Base-by-base conservation (phyloP, 1,140 invertebrate species). In the Mylabris phalerata region DNA sequence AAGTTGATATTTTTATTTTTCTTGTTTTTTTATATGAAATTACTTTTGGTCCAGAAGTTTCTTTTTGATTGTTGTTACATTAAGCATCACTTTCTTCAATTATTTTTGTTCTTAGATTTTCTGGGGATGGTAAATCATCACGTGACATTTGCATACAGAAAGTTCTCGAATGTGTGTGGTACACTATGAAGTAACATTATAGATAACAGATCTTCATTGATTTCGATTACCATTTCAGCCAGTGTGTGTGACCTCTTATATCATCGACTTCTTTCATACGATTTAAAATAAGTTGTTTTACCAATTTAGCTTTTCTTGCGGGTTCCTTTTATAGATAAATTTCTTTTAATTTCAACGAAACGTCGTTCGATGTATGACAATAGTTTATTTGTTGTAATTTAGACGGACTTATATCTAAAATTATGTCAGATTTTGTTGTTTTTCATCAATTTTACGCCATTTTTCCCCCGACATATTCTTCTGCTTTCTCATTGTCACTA, bases 261-360 rank as follows among this genome's bases (percentile, higher is more conserved):
- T 71, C 64, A 38, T 60, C 60, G 7, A 57, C 65, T 13, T 69
- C 65, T 11, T 48, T 9, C 66, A 71, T 68, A 25, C 60, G 61
- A 7, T 50, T 45, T n/a, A 50, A 32, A 19, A 48, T 55, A 1
- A 62, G 32, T 9, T 50, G 45, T 40, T 62, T 62, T 39, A 62
- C n/a, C 7, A 57, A 46, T 10, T 41, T 64, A 2, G 61, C 64
- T 44, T 62, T 66, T 38, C 60, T 45, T 0, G 61, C 62, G 6
- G 65, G 59, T 1, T 58, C 63, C 11, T 57, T 55, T 2, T 63
- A 68, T 50, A 57, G 50, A 38, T 68, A 71, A 11, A 67, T 61
- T 1, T 11, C 19, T 41, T 69, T 48, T 4, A 70, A 27, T 50
- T 65, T 70, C 2, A 57, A 4, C 67, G 62, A 72, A 1, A 72